A percentile compares a stretch with the other conserved stretches of the same genome.
phyloP scores from a whole-genome alignment of 1,140 invertebrate genomes.

The Nasonia giraulti region DNA sequence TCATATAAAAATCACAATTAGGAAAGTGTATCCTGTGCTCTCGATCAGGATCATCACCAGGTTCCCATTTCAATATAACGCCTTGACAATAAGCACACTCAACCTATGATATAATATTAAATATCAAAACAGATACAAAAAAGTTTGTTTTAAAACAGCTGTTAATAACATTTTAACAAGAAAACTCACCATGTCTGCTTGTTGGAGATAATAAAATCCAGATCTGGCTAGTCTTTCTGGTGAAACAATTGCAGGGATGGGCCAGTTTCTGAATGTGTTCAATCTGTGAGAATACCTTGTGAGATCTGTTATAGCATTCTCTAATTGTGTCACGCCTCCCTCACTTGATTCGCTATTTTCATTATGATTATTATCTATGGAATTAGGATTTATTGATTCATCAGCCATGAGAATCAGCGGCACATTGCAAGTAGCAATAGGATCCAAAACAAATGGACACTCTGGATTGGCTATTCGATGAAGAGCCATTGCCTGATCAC shows the following conservation, averaged over 20 bases:
- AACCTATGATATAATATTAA: slow-evolving; percentile 74
- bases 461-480: slow-evolving; percentile 79
- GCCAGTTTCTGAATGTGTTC: slow-evolving; percentile 80
- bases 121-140: neutral
- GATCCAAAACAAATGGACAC: slow-evolving; percentile 83
- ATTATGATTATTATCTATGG: neutral
- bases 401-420: slow-evolving; percentile 66
- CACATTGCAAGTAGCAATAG: slow-evolving; percentile 79
- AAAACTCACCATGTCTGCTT: slow-evolving; percentile 73
- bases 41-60: slow-evolving; percentile 82
- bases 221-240: slow-evolving; percentile 84
- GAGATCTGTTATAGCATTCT: neutral
- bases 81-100: slow-evolving; percentile 89
- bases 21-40: slow-evolving; percentile 86
- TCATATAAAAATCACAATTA: slow-evolving; percentile 78
- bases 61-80: slow-evolving; percentile 82
- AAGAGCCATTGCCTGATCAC: slow-evolving; percentile 81
- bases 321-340: neutral
- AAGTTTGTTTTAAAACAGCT: neutral
- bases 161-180: neutral
- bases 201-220: slow-evolving; percentile 86
- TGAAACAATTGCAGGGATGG: slow-evolving; percentile 75
- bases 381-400: slow-evolving; percentile 25
- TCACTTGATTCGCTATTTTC: neutral
- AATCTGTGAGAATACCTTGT: slow-evolving; percentile 69